Conservation (phyloP, 1,140 invertebrate species). For the Danaus melanippus region DNA sequence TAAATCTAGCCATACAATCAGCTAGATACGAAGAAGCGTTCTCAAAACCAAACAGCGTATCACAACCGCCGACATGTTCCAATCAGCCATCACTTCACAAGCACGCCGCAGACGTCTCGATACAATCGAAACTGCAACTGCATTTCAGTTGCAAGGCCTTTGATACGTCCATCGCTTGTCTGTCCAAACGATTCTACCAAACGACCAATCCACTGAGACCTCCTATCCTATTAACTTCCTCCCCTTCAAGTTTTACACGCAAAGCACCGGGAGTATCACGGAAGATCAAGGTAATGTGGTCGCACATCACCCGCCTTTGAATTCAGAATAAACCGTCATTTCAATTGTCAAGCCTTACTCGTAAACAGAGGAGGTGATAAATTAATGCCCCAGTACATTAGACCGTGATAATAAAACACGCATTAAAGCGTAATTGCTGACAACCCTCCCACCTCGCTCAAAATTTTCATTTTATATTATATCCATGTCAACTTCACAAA, state of each 20-base stretch:
- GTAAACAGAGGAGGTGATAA: slow-evolving; percentile 64
- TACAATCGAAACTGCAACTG: slow-evolving; percentile 67
- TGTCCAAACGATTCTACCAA: slow-evolving; percentile 58
- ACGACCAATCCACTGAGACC: slow-evolving; percentile 40
- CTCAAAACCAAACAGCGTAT: slow-evolving; percentile 50
- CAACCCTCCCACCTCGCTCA: slow-evolving; percentile 23
- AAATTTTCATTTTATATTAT: neutral
- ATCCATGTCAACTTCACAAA: slow-evolving; percentile 8
- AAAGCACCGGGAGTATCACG: slow-evolving; percentile 24
- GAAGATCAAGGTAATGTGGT: slow-evolving; percentile 32
- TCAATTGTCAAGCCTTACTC: slow-evolving; percentile 63
- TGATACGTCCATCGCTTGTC: slow-evolving; percentile 70
- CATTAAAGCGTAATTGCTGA: slow-evolving; percentile 67
- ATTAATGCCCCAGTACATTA: slow-evolving; percentile 68
- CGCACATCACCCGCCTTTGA: slow-evolving; percentile 34
- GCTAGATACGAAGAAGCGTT: slow-evolving; percentile 32
- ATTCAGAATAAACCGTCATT: slow-evolving; percentile 55
- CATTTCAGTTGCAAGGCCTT: slow-evolving; percentile 62
- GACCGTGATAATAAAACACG: slow-evolving; percentile 68
- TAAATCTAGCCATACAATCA: slow-evolving; percentile 17
- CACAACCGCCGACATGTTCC: slow-evolving; percentile 53
- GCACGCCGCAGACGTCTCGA: slow-evolving; percentile 61
- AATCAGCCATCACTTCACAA: slow-evolving; percentile 58
- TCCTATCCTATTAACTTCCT: slow-evolving; percentile 30
- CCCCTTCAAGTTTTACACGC: slow-evolving; percentile 15